phyloP scores from a whole-genome alignment of 1,140 invertebrate species.

The Batillaria attramentaria region DNA sequence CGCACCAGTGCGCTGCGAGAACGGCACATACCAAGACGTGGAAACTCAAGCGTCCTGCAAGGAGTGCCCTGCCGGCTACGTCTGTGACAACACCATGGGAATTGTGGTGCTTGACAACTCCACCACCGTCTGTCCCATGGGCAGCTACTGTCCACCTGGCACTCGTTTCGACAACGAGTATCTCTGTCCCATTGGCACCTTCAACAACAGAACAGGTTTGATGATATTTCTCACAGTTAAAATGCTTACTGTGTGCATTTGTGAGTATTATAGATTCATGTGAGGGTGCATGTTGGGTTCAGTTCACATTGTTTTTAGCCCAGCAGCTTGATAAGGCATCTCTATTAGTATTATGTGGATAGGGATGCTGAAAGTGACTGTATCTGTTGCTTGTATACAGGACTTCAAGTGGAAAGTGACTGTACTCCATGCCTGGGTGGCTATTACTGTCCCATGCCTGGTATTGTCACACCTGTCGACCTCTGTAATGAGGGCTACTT shows the following conservation, averaged over 20 bases:
- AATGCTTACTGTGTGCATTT: neutral
- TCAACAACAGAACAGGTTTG: conserved; percentile 64
- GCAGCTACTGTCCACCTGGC: conserved; percentile 63
- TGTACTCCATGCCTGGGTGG: conserved; percentile 65
- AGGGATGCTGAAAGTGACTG: neutral
- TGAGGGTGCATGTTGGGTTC: too few species aligned
- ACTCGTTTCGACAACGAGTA: conserved; percentile 61
- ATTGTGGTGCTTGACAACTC: conserved; percentile 64
- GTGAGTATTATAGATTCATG: too few species aligned
- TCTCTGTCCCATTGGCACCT: conserved; percentile 67
- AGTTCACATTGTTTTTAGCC: too few species aligned
- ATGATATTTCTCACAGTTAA: neutral
- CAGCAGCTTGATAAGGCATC: too few species aligned
- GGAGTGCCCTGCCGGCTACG: conserved; percentile 64
- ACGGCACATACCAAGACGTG: conserved; percentile 65
- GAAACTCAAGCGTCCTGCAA: conserved; percentile 59
- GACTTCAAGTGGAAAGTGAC: conserved; percentile 47
- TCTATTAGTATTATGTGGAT: too few species aligned
- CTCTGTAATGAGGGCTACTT: conserved; percentile 66
- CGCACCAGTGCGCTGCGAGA: conserved; percentile 57
- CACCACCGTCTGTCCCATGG: conserved; percentile 64
- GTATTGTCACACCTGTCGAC: conserved; percentile 60
- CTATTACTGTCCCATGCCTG: conserved; percentile 64
- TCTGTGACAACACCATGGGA: conserved; percentile 65
- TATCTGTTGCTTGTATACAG: conserved; percentile 41